A percentile compares a stretch with the other conserved stretches of the same genome.
These are phyloP conservation scores for Oryzias curvinotus DNA, from an alignment of 2,113 vertebrate species.

Conservation along the genomic window DNA sequence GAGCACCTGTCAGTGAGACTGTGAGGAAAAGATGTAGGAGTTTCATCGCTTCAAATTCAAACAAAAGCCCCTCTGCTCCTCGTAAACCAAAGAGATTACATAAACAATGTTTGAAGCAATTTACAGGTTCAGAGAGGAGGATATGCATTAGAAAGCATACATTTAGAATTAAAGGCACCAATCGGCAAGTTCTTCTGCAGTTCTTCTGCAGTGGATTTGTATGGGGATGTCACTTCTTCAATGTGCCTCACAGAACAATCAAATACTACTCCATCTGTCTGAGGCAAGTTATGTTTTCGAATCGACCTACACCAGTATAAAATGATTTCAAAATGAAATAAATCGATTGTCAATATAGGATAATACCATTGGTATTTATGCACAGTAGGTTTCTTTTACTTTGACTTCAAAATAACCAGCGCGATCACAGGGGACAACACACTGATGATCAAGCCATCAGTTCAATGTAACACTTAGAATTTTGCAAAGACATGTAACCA, in stretches of 20 bases:
- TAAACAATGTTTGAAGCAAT: neutral
- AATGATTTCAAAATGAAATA: no score
- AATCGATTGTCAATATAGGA: no score
- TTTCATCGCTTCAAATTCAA: neutral
- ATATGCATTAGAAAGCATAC: neutral
- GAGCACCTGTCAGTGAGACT: neutral
- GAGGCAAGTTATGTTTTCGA: no score
- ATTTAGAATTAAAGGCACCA: neutral
- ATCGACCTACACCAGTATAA: no score
- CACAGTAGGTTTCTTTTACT: no score
- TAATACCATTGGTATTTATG: no score
- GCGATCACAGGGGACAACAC: no score
- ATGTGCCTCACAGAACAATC: slow-evolving; percentile 1
- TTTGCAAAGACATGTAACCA: no score
- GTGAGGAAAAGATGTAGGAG: neutral
- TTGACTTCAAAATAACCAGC: no score
- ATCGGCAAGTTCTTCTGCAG: neutral
- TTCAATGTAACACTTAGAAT: no score
- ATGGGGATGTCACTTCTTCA: neutral
- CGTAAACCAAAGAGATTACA: neutral
- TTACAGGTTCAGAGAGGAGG: neutral
- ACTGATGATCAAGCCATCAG: no score
- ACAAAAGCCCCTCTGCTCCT: neutral
- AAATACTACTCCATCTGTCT: neutral
- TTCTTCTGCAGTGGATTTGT: neutral